Conservation (phyloP, 1,140 invertebrate species). For the Meloidogyne chitwoodi region DNA sequence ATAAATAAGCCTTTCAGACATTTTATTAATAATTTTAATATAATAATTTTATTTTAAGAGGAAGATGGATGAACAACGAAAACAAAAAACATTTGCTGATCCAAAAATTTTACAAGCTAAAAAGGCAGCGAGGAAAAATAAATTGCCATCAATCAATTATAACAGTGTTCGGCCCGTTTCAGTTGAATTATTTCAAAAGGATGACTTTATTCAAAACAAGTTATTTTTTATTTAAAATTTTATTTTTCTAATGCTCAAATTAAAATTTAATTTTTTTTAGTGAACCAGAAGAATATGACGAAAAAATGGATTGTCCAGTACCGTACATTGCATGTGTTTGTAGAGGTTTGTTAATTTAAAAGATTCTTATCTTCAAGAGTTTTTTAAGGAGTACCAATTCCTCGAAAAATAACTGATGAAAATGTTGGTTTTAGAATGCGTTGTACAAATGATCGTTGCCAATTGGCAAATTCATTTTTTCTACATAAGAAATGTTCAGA, state of each 20-base stretch:
- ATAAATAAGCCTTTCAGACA: too few relatives aligned
- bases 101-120: not conserved
- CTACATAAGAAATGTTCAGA: conserved; percentile 9
- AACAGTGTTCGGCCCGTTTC: conserved; percentile 4
- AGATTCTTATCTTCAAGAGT: not conserved
- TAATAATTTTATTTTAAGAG: not conserved
- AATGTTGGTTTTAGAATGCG: conserved; percentile 6
- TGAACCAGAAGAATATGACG: not conserved
- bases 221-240: too few relatives aligned
- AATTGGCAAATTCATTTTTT: not conserved
- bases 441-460: conserved; percentile 15
- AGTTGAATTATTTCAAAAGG: not conserved
- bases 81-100: conserved; percentile 11
- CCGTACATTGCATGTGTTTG: conserved; percentile 14
- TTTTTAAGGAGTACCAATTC: conserved; percentile 1
- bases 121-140: conserved; percentile 7
- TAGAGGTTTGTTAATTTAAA: not conserved
- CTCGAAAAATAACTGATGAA: conserved; percentile 3
- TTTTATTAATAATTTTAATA: not conserved
- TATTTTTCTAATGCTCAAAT: not conserved
- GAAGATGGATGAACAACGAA: not conserved
- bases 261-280: not conserved
- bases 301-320: conserved; percentile 13
- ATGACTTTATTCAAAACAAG: not conserved
- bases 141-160: conserved; percentile 6